A percentile compares a stretch with the other conserved stretches of the same genome.
These are phyloP conservation scores for Drosophila yooni DNA, from an alignment of 2,888 invertebrate genomes.

Conservation along the genomic window DNA sequence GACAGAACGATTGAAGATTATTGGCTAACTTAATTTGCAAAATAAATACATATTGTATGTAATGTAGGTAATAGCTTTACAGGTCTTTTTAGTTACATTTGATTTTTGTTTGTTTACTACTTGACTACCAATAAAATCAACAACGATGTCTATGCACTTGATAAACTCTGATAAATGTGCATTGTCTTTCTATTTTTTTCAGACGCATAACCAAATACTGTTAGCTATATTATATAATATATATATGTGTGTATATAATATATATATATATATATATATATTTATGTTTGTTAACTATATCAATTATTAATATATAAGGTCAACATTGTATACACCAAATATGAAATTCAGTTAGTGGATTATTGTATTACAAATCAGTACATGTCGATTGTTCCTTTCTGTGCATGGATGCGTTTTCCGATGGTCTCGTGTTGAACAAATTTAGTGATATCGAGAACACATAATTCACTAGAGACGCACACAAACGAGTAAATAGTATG, in stretches of 20 bases:
- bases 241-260: slow-evolving; percentile 28
- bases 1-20: slow-evolving; percentile 57
- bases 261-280: slow-evolving; percentile 6
- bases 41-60: slow-evolving; percentile 65
- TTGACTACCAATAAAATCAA: slow-evolving; percentile 72
- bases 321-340: slow-evolving; percentile 69
- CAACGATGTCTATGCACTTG: slow-evolving; percentile 71
- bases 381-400: slow-evolving; percentile 59
- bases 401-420: slow-evolving; percentile 42
- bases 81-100: slow-evolving; percentile 74
- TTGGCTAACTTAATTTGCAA: slow-evolving; percentile 69
- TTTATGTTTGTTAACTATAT: slow-evolving; percentile 57
- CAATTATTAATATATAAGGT: slow-evolving; percentile 62
- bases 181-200: slow-evolving; percentile 27
- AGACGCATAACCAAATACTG: slow-evolving; percentile 70
- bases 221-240: slow-evolving; percentile 26
- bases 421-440: slow-evolving; percentile 36
- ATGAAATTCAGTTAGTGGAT: slow-evolving; percentile 55
- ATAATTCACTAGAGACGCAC: slow-evolving; percentile 31
- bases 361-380: slow-evolving; percentile 62
- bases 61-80: slow-evolving; percentile 62
- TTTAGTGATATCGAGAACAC: slow-evolving; percentile 54
- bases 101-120: slow-evolving; percentile 36
- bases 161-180: slow-evolving; percentile 68
- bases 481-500: slow-evolving; percentile 45